Base-by-base conservation (phyloP, 1,140 invertebrate genomes). In the Agraylea sexmaculata region DNA sequence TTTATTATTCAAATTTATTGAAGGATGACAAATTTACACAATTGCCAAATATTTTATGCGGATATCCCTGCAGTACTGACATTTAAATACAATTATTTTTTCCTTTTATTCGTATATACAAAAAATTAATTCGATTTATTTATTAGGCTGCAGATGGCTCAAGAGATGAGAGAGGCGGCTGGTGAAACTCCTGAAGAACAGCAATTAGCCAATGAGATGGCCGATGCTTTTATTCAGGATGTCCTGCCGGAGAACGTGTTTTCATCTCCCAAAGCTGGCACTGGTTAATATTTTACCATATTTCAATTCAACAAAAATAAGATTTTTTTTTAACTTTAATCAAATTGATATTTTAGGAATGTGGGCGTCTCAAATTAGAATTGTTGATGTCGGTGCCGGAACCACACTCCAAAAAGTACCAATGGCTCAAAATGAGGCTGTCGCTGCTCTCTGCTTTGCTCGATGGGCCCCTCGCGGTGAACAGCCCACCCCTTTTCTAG, bases 401-500 rank as follows among this genome's bases (percentile, higher is more conserved):
- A 80, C 77, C 7, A 89, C 86, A 0, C 67, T 88, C 32, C 80
- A 86, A 52, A 74, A 80, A 41, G 68, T 93, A 37, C 70, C 83
- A 30, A 66, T 99, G 2, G 87, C 92, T 43, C 95, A 99, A 61
- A 98, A 99, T 69, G 88, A 99, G 60, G 92, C 94, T 10, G 93
- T 94, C 0, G 70, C 76, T 53, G 73, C 72, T 0, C 71, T 92
- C 54, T 87, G 90, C 70, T 79, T 75, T 51, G 58, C 75, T 6
- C 62, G 69, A 38, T 73, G 64, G 64, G 52, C 56, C 0, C 56
- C 57, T 8, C 58, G 59, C 23, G 55, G 51, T 3, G 62, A 59
- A 2, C 50, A 56, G 25, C 54, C 52, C 1, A 32, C 44, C 11
- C 42, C 58, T 23, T 62, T 66, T 32, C 46, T 66, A 0, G 64